Percentiles rank a stretch among this genome's conserved stretches.
Conservation (phyloP, 2,113 vertebrate genomes). For the Lepus timidus region DNA sequence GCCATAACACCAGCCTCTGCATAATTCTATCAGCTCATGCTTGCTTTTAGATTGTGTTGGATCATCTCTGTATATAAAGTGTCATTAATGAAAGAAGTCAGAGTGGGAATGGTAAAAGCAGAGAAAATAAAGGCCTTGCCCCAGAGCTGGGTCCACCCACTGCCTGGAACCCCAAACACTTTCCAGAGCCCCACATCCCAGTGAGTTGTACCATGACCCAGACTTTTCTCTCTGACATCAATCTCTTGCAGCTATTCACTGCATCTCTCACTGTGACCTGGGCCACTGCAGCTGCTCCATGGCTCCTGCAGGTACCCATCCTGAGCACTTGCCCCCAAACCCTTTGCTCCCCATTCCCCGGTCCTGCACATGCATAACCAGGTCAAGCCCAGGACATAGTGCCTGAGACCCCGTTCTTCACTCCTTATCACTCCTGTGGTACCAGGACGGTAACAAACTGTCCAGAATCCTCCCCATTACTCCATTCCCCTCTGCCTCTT, state of each 20-base stretch:
- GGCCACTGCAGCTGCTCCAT: slow-evolving; percentile 94
- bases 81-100: too few relatives aligned
- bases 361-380: background rate
- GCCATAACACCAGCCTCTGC: too few relatives aligned
- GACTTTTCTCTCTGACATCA: background rate
- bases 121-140: too few relatives aligned
- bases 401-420: background rate
- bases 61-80: too few relatives aligned
- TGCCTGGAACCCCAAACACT: background rate
- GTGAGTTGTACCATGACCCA: background rate
- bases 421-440: background rate
- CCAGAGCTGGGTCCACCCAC: too few relatives aligned
- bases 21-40: too few relatives aligned
- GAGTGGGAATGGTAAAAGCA: too few relatives aligned
- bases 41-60: too few relatives aligned
- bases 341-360: background rate
- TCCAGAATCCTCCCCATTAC: background rate
- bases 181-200: background rate
- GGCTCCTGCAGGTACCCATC: slow-evolving; percentile 93
- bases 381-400: background rate
- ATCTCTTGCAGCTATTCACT: slow-evolving; percentile 89
- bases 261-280: slow-evolving; percentile 91
- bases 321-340: background rate
- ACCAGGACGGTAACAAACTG: background rate
- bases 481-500: background rate